phyloP scores from a whole-genome alignment of 2,113 vertebrate species.

The Emydura subglobosa region DNA sequence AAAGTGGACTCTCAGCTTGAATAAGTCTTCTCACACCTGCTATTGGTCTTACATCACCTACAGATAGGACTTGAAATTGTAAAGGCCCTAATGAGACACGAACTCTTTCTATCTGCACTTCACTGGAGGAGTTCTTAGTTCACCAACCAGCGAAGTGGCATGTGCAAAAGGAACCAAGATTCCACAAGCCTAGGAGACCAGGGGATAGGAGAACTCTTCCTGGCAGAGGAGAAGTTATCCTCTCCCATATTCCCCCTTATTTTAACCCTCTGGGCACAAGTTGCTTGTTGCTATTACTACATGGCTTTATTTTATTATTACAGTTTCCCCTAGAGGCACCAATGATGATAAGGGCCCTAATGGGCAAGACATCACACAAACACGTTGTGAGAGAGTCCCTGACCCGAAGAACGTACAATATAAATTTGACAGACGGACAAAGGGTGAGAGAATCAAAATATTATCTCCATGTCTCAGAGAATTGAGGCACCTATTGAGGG shows the following conservation, averaged over 20 bases:
- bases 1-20: too few relatives aligned
- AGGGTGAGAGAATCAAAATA: neutral
- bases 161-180: neutral
- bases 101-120: neutral
- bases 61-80: too few relatives aligned
- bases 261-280: neutral
- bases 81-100: neutral
- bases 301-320: neutral
- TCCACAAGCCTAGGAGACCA: too few relatives aligned
- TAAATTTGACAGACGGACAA: neutral
- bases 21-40: too few relatives aligned
- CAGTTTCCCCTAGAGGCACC: neutral
- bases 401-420: neutral
- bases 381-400: neutral
- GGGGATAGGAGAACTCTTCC: too few relatives aligned
- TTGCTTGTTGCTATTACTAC: neutral
- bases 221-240: neutral
- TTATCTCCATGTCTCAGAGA: neutral
- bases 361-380: neutral
- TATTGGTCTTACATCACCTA: too few relatives aligned
- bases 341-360: neutral
- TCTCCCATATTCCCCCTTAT: neutral
- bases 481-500: neutral
- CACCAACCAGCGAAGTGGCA: neutral
- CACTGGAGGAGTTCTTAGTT: neutral